Evolutionary conservation across 2,888 invertebrate species (phyloP).

Genomic region (Lordiphosa fenestrarum): DNA sequence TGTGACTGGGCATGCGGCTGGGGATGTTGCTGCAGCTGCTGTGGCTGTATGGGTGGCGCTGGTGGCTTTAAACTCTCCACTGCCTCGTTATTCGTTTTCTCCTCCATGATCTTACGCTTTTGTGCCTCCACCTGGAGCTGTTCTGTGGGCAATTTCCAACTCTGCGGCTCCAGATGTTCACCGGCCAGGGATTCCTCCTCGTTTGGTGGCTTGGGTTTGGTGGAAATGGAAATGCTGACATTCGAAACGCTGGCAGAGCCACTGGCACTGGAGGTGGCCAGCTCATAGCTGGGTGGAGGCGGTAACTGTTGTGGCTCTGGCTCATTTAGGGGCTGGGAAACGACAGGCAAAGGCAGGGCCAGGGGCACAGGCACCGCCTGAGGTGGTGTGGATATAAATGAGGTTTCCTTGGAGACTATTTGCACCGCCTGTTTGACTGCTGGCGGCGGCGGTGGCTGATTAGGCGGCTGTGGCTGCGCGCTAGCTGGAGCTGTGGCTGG

Average conservation of each 20-base stretch:
- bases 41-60: too few species aligned
- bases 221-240: slow-evolving; percentile 66
- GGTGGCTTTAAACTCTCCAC: background rate
- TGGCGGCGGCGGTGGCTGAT: background rate
- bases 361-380: slow-evolving; percentile 1
- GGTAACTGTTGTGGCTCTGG: slow-evolving; percentile 22
- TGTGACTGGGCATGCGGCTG: too few species aligned
- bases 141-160: slow-evolving; percentile 22
- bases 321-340: background rate
- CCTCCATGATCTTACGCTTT: background rate
- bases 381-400: slow-evolving; percentile 82
- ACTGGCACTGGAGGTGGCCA: slow-evolving; percentile 24
- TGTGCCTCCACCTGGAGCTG: slow-evolving; percentile 1
- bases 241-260: slow-evolving; percentile 43
- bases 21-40: too few species aligned
- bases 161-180: slow-evolving; percentile 36
- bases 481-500: slow-evolving; percentile 1
- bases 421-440: slow-evolving; percentile 61
- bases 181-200: slow-evolving; percentile 15
- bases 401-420: slow-evolving; percentile 82
- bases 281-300: slow-evolving; percentile 46
- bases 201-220: slow-evolving; percentile 38
- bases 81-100: too few species aligned
- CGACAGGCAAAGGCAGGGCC: slow-evolving; percentile 6
- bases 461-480: background rate